Percentiles rank a stretch among this genome's conserved stretches.
phyloP scores from a whole-genome alignment of 2,797 vertebrate species.

The Poeciliopsis turneri region DNA sequence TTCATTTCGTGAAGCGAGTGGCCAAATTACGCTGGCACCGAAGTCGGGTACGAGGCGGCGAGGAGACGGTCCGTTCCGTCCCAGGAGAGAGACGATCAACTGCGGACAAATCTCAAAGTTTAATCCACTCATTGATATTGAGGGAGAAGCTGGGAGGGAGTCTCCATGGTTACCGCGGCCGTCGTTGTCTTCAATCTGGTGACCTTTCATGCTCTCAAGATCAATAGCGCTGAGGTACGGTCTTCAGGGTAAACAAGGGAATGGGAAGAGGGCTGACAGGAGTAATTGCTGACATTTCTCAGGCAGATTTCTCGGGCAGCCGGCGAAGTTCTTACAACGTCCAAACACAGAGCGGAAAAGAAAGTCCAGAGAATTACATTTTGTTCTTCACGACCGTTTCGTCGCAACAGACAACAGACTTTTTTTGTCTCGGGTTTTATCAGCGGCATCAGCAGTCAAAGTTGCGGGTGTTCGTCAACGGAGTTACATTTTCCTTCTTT shows the following conservation, averaged over 20 bases:
- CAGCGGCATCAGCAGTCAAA: neutral
- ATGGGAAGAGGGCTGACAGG: constrained; percentile 58
- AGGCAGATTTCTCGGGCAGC: constrained; percentile 59
- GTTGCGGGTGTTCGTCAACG: neutral
- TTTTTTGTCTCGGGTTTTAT: neutral
- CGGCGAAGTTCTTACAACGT: constrained; percentile 36
- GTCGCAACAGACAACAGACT: neutral
- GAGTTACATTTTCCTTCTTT: constrained; percentile 22
- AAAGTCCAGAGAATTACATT: constrained; percentile 10
- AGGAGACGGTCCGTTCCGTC: neutral
- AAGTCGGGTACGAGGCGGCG: neutral
- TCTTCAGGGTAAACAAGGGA: constrained; percentile 71
- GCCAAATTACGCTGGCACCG: neutral
- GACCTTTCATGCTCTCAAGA: constrained; percentile 74
- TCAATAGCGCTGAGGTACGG: constrained; percentile 69
- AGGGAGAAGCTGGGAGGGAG: constrained; percentile 16
- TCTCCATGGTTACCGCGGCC: constrained; percentile 62
- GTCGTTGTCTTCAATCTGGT: constrained; percentile 71
- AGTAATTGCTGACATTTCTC: constrained; percentile 77
- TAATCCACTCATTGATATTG: constrained; percentile 22
- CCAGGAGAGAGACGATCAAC: constrained; percentile 3
- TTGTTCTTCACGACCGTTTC: neutral
- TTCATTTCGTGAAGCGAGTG: neutral
- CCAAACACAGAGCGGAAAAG: constrained; percentile 22
- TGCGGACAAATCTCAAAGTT: constrained; percentile 36